Base-by-base conservation (phyloP, 2,888 invertebrate species). In the Ornithoptera alexandrae region DNA sequence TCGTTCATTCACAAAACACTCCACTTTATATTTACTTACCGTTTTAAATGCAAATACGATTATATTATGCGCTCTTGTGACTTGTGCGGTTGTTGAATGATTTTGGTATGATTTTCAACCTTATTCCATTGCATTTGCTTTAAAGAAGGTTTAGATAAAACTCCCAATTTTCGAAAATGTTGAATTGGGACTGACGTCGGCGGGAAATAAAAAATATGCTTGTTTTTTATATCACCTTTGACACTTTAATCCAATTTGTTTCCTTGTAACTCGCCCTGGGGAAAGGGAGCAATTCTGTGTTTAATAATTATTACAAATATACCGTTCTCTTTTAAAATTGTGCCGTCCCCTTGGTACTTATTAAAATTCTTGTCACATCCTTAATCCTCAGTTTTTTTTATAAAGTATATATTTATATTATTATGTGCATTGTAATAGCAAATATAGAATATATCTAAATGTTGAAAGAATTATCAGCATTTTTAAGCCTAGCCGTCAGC, bases 161-260 rank as follows among this genome's bases (percentile, higher is more conserved):
- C 74, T 72, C 73, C 73, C 71, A 77, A 78, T 80, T 75, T 76
- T 71, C 72, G 74, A 72, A 73, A 72, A 72, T 69, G 65, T 72
- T 42, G 69, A 68, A 68, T 69, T 63, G 72, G 69, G 77, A 75
- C 78, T 74, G 89, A 91, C 81, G 84, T 79, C 86, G 90, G 84
- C 82, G 75, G 77, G 83, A 85, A 81, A 87, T 85, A 84, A 85
- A 87, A 82, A 85, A 86, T 86, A 84, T 81, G 78, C 84, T 79
- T 80, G 77, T 89, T 91, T 92, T 91, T 91, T 91, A 90, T 92
- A 89, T 90, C 87, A 92, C 90, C 92, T 92, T 92, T 92, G 92
- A 92, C 91, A 92, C 84, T 91, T 90, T 91, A 92, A 92, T 92
- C 91, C 89, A 92, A 92, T 92, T 92, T 91, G 89, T 90, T 91